Percentiles rank a stretch among this genome's conserved stretches.
Conservation (phyloP, 2,797 vertebrate species). For the Silurus aristotelis region DNA sequence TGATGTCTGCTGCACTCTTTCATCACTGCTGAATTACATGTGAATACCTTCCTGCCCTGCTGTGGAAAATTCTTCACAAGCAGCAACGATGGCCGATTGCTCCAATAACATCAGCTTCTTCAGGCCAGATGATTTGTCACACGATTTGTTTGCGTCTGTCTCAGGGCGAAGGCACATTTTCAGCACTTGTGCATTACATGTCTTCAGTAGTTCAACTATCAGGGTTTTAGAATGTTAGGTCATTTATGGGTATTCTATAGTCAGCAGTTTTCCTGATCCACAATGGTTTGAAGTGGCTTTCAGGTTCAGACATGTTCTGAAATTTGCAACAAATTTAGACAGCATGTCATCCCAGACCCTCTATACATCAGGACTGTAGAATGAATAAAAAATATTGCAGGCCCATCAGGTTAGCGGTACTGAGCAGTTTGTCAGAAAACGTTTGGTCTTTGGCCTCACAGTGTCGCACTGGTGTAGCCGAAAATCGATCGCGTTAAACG, state of each 20-base stretch:
- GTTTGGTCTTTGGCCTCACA: conserved; percentile 7
- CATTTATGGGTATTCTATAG: not conserved
- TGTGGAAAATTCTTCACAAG: conserved; percentile 25
- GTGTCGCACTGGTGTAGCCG: conserved; percentile 7
- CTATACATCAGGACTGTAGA: not conserved
- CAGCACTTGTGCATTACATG: not conserved
- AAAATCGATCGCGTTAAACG: conserved; percentile 23
- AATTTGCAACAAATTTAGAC: not conserved
- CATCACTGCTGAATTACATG: conserved; percentile 2
- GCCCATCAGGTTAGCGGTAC: not conserved
- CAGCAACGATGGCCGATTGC: conserved; percentile 23
- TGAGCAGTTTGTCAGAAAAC: conserved; percentile 31
- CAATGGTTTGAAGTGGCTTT: not conserved
- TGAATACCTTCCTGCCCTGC: conserved; percentile 25
- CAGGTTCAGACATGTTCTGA: not conserved
- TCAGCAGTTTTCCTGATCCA: not conserved
- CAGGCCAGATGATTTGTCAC: conserved; percentile 16
- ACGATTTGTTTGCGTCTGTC: conserved; percentile 34
- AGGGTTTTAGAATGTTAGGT: not conserved
- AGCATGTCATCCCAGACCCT: not conserved
- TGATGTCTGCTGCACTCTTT: conserved; percentile 27
- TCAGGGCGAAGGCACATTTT: conserved; percentile 2
- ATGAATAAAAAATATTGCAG: not conserved
- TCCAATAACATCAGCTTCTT: conserved; percentile 13
- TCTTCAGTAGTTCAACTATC: not conserved